These are phyloP conservation scores for Streptopelia turtur DNA, from an alignment of 2,797 vertebrate genomes.

Conservation along the genomic window DNA sequence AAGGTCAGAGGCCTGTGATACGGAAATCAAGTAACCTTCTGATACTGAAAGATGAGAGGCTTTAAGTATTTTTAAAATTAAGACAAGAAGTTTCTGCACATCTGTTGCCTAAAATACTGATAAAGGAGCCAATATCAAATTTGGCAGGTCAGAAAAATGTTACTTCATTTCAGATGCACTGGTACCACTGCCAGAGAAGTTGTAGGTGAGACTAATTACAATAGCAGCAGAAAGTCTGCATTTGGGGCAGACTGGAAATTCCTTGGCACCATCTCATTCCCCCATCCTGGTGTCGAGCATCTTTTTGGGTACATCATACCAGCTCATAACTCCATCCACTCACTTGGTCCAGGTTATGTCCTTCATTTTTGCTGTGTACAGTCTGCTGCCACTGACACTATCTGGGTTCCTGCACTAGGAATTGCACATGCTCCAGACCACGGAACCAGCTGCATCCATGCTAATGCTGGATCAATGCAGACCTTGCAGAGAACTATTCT, in stretches of 20 bases:
- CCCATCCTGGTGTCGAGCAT: background rate
- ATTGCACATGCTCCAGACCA: fast-evolving
- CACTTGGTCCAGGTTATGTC: too few relatives aligned
- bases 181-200: background rate
- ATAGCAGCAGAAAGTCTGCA: background rate
- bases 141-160: background rate
- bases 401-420: background rate
- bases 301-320: background rate
- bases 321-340: background rate
- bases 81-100: background rate
- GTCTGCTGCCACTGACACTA: fast-evolving
- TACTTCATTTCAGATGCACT: background rate
- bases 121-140: background rate
- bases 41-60: background rate
- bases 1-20: background rate
- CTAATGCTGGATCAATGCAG: background rate
- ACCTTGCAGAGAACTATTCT: background rate
- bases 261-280: background rate
- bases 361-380: background rate
- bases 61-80: background rate
- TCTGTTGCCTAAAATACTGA: background rate
- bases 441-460: background rate
- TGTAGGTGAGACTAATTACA: background rate
- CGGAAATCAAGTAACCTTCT: background rate
- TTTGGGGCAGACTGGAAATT: background rate